Percentiles rank a stretch among this genome's conserved stretches.
Conservation (phyloP, 2,888 invertebrate species). For the Papilio protenor region DNA sequence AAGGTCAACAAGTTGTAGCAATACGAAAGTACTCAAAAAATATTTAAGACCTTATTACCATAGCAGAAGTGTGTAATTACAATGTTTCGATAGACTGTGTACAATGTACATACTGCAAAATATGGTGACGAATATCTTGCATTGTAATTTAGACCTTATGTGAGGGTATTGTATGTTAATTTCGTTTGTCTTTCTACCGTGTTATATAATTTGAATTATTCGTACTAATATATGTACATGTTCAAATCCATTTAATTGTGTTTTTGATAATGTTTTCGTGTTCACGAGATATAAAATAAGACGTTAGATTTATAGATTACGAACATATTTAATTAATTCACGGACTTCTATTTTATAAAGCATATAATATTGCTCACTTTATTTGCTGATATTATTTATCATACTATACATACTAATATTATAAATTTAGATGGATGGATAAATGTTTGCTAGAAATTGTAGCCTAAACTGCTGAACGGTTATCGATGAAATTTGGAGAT, state of each 20-base stretch:
- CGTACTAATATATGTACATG: not conserved
- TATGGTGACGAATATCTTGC: not conserved
- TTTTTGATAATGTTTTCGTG: not conserved
- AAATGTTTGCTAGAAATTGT: no score
- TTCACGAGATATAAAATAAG: not conserved
- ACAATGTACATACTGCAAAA: not conserved
- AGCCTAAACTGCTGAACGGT: no score
- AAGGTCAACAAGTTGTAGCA: conserved; percentile 21
- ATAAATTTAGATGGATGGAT: no score
- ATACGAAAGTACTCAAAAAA: not conserved
- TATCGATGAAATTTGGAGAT: no score
- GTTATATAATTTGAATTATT: not conserved
- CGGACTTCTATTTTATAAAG: no score
- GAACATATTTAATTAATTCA: no score
- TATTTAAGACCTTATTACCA: conserved; percentile 7
- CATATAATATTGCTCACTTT: not conserved
- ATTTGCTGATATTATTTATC: not conserved
- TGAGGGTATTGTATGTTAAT: not conserved
- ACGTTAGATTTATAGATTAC: not conserved
- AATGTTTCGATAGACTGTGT: not conserved
- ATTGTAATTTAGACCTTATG: conserved; percentile 3
- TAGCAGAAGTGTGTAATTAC: not conserved
- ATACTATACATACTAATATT: no score
- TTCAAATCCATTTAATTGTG: not conserved
- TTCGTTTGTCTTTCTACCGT: not conserved